Percentiles rank a stretch among this genome's conserved stretches.
These are phyloP conservation scores for Volucella bombylans DNA, from an alignment of 2,888 invertebrate species.

Conservation along the genomic window DNA sequence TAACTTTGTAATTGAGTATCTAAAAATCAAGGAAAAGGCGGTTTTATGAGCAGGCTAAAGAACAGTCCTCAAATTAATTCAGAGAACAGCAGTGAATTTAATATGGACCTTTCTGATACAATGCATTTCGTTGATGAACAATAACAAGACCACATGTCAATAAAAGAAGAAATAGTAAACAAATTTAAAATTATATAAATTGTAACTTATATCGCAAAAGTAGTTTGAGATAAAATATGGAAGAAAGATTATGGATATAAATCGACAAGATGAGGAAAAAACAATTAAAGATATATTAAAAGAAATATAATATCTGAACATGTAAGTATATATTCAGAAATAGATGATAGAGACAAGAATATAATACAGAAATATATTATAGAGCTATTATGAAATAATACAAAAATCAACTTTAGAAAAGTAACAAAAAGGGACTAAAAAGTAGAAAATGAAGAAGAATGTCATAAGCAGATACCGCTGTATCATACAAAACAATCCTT, in stretches of 20 bases:
- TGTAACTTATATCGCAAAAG: constrained; percentile 48
- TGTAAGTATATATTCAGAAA: constrained; percentile 42
- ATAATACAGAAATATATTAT: constrained; percentile 55
- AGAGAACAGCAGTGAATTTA: constrained; percentile 8
- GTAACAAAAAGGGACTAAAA: constrained; percentile 36
- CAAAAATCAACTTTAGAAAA: constrained; percentile 43
- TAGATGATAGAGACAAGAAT: constrained; percentile 52
- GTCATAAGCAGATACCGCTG: constrained; percentile 52
- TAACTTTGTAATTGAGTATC: constrained; percentile 65
- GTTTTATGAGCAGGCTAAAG: constrained; percentile 66
- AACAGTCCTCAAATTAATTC: too few species aligned
- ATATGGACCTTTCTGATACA: constrained; percentile 32
- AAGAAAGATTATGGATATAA: constrained; percentile 55
- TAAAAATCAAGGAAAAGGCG: constrained; percentile 62
- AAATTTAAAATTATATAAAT: constrained; percentile 69
- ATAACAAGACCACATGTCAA: constrained; percentile 54
- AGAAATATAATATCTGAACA: constrained; percentile 40
- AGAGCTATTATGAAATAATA: constrained; percentile 41
- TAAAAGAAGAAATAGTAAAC: constrained; percentile 63
- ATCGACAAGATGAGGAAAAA: constrained; percentile 31
- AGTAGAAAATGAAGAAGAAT: too few species aligned
- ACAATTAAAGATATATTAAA: constrained; percentile 51
- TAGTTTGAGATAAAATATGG: constrained; percentile 44
- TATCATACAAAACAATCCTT: constrained; percentile 67
- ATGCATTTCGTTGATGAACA: constrained; percentile 58